Base-by-base conservation (phyloP, 2,797 vertebrate genomes). In the Characodon lateralis region DNA sequence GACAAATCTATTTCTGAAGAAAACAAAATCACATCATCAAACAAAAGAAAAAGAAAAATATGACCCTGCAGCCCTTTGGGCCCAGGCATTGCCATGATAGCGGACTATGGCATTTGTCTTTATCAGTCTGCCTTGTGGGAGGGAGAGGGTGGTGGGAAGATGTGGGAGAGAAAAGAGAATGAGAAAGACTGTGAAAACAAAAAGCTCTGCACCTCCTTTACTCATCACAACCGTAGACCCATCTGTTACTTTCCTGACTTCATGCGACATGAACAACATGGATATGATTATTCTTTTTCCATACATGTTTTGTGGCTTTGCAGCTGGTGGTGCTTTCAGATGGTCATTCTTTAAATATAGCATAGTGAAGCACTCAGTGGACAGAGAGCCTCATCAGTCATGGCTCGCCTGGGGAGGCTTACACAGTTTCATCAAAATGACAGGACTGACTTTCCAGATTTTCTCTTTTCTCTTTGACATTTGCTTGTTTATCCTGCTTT, bases 1-100 rank as follows among this genome's bases (percentile, higher is more conserved):
- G 95, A 95, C 94, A 95, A 96, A 96, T 96, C 96, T 96, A 95
- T 96, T 95, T 95, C 94, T 94, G 93, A 95, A 94, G 94, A 95
- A 95, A 96, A 94, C 95, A 95, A 95, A 96, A 96, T 95, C 95
- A 96, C 94, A 95, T 95, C 95, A 95, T 96, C 95, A 96, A 95
- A 96, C 94, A 96, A 93, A 89, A 90, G 92, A 94, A 94, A 93
- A 94, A 93, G 91, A 95, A 95, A 96, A 96, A 96, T 95, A 95
- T 95, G 94, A 95, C 89, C 91, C 90, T 88, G 86, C 90, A 88
- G 90, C 92, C 92, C 95, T 92, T 73, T 84, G 93, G 95, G 93
- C 89, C 92, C 81, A 61, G 53, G 87, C 77, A 76, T 86, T 92
- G 94, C 92, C 91, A 94, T 94, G 94, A 95, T 94, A 93, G 94